Conservation (phyloP, 2,797 vertebrate species). For the Schizopygopsis malacanthus region DNA sequence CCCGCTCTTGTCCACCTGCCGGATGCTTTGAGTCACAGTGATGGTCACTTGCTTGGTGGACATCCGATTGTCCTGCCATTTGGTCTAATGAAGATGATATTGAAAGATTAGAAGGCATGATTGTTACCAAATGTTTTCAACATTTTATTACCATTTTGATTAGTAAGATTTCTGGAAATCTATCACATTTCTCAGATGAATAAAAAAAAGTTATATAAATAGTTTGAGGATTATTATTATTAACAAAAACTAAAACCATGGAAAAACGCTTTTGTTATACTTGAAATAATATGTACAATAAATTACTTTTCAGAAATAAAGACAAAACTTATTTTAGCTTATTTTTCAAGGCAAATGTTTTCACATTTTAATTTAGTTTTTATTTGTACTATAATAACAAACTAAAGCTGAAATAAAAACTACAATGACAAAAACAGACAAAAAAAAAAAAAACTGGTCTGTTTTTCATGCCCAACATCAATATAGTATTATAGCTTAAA, state of each 20-base stretch:
- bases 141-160: no score
- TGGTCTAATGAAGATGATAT: slow-evolving; percentile 68
- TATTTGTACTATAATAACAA: neutral
- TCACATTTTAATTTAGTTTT: no score
- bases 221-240: neutral
- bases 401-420: neutral
- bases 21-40: slow-evolving; percentile 83
- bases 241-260: neutral
- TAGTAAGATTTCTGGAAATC: no score
- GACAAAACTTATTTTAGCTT: no score
- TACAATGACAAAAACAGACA: neutral
- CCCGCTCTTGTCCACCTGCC: slow-evolving; percentile 80
- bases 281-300: neutral
- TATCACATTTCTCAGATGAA: neutral
- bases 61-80: slow-evolving; percentile 84
- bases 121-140: neutral
- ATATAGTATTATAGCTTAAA: neutral
- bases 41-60: slow-evolving; percentile 85
- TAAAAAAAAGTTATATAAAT: neutral
- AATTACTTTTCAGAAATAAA: neutral
- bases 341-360: no score
- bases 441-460: no score
- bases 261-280: neutral
- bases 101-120: slow-evolving; percentile 10
- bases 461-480: no score